A percentile compares a stretch with the other conserved stretches of the same genome.
Conservation (phyloP, 2,888 invertebrate genomes). For the Drosophila algonquin region DNA sequence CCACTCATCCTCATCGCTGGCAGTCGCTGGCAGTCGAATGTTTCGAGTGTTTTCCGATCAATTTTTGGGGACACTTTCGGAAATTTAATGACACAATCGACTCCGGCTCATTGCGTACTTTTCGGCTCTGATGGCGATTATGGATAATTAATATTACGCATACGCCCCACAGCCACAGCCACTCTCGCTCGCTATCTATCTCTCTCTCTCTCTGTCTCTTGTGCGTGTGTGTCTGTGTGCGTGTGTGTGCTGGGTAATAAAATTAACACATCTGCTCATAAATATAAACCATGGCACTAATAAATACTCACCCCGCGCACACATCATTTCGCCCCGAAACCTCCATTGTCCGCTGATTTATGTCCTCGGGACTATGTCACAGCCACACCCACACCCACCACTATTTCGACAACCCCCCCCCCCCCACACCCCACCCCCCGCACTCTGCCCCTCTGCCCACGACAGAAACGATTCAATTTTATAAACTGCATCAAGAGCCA, state of each 20-base stretch:
- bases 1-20: too few species aligned
- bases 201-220: too few species aligned
- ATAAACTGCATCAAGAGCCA: constrained; percentile 34
- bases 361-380: background rate
- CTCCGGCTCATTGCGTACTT: constrained; percentile 10
- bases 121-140: constrained; percentile 44
- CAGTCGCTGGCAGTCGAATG: too few species aligned
- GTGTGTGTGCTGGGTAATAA: constrained; percentile 62
- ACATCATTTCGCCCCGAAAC: background rate
- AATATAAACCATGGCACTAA: constrained; percentile 56
- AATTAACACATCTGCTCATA: constrained; percentile 74
- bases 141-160: constrained; percentile 68
- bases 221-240: too few species aligned
- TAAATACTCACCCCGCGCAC: constrained; percentile 13
- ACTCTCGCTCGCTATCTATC: too few species aligned
- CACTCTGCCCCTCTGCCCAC: background rate
- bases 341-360: constrained; percentile 39
- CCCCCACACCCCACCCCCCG: background rate
- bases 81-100: constrained; percentile 11
- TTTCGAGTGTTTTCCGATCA: too few species aligned
- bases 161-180: constrained; percentile 39
- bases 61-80: background rate
- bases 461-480: constrained; percentile 62
- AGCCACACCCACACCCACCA: background rate
- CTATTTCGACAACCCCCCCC: background rate